phyloP scores from a whole-genome alignment of 1,140 invertebrate genomes.

The Danaus melanippus region DNA sequence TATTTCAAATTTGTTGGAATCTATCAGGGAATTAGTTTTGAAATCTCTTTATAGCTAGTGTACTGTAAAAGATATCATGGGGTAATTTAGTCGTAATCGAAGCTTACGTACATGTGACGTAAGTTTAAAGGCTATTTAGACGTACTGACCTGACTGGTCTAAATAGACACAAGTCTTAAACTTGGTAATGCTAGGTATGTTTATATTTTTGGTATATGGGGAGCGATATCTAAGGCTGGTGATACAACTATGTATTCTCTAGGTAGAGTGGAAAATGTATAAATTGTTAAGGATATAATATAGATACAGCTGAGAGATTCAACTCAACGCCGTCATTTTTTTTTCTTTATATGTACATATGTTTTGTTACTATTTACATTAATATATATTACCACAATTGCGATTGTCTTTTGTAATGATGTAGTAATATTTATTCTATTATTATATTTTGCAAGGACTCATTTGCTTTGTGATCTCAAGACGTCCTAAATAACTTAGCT shows the following conservation, averaged over 20 bases:
- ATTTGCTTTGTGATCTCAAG: constrained; percentile 19
- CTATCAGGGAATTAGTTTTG: no score
- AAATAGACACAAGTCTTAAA: constrained; percentile 11
- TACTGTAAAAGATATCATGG: no score
- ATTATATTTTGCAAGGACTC: constrained; percentile 5
- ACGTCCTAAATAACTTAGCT: constrained; percentile 1
- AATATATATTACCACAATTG: constrained; percentile 15
- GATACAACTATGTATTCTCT: constrained; percentile 52
- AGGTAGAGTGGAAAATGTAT: constrained; percentile 40
- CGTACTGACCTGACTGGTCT: constrained; percentile 18
- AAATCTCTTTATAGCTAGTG: no score
- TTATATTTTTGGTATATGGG: constrained; percentile 42
- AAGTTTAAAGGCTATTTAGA: constrained; percentile 14
- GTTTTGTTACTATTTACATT: constrained; percentile 13
- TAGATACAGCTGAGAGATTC: constrained; percentile 57
- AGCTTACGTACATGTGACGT: no score
- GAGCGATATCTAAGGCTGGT: constrained; percentile 58
- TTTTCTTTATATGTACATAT: constrained; percentile 24
- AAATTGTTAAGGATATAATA: constrained; percentile 52
- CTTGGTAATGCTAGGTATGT: constrained; percentile 29
- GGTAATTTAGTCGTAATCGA: no score
- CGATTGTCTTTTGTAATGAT: constrained; percentile 1
- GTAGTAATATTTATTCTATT: background rate
- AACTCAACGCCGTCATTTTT: constrained; percentile 44
- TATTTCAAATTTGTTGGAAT: no score